A percentile compares a stretch with the other conserved stretches of the same genome.
These are phyloP conservation scores for Lithobates sylvaticus DNA, from an alignment of 2,797 vertebrate genomes.

Conservation along the genomic window DNA sequence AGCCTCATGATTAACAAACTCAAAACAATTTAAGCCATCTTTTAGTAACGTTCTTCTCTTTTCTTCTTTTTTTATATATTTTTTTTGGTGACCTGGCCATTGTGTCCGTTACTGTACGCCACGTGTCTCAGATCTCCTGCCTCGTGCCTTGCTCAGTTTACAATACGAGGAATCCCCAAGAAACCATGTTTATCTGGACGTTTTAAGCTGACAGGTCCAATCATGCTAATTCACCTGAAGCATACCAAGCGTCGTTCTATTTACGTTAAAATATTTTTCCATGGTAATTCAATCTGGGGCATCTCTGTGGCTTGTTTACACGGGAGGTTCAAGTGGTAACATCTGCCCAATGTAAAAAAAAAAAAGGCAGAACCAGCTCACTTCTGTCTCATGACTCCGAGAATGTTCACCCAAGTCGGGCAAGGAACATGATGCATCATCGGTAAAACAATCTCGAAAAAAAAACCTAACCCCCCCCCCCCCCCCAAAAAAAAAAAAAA, in stretches of 20 bases:
- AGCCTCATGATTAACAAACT: not conserved
- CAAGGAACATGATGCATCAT: too few relatives aligned
- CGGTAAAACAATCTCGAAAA: too few relatives aligned
- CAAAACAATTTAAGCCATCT: conserved; percentile 3
- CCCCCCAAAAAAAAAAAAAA: too few relatives aligned
- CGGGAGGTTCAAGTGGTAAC: conserved; percentile 66
- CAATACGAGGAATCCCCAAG: conserved; percentile 65
- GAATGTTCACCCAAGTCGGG: not conserved
- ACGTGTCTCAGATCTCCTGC: conserved; percentile 47
- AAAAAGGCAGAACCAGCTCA: conserved; percentile 52
- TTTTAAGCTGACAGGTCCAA: conserved; percentile 81
- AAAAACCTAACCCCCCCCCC: too few relatives aligned
- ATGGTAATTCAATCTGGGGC: conserved; percentile 77
- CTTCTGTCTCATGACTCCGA: conserved; percentile 16
- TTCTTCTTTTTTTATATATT: not conserved
- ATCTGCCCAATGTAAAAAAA: conserved; percentile 73
- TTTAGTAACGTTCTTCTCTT: not conserved
- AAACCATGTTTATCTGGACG: conserved; percentile 78
- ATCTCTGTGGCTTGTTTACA: conserved; percentile 76
- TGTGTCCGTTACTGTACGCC: conserved; percentile 1
- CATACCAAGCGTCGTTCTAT: conserved; percentile 78
- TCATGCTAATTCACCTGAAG: conserved; percentile 81
- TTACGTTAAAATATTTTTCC: conserved; percentile 78
- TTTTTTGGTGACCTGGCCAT: not conserved
- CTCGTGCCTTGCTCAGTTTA: conserved; percentile 64